Conservation (phyloP, 2,888 invertebrate species). For the Podabrus alpinus region DNA sequence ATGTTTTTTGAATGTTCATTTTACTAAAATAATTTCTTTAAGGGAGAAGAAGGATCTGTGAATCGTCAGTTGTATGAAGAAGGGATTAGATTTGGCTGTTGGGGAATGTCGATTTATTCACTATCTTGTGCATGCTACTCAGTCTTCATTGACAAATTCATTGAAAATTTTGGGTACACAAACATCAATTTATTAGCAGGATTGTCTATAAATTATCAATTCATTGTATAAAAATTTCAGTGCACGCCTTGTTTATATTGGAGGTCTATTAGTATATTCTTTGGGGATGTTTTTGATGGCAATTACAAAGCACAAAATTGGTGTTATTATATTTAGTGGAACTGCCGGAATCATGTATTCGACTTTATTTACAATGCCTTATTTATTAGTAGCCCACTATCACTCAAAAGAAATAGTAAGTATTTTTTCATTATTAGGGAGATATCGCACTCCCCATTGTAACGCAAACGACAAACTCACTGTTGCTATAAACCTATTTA, state of each 20-base stretch:
- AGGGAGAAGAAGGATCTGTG: slow-evolving; percentile 71
- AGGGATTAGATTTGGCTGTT: slow-evolving; percentile 93
- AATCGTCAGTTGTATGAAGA: slow-evolving; percentile 77
- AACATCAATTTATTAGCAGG: not conserved
- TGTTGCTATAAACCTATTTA: too few species aligned
- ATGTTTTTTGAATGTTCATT: slow-evolving; percentile 17
- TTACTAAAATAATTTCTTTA: slow-evolving; percentile 47
- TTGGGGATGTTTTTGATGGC: slow-evolving; percentile 89
- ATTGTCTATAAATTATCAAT: not conserved
- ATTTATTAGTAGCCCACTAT: slow-evolving; percentile 90
- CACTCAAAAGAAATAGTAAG: slow-evolving; percentile 88
- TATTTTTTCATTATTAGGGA: slow-evolving; percentile 12
- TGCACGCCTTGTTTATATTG: slow-evolving; percentile 84
- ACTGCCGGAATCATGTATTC: slow-evolving; percentile 97
- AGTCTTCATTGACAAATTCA: slow-evolving; percentile 82
- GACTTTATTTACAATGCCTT: slow-evolving; percentile 96
- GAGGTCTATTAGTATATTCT: slow-evolving; percentile 86
- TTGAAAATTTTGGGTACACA: slow-evolving; percentile 69
- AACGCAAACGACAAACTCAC: too few species aligned
- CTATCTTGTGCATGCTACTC: slow-evolving; percentile 95
- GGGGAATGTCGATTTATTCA: slow-evolving; percentile 96
- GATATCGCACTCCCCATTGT: too few species aligned
- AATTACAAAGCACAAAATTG: slow-evolving; percentile 71
- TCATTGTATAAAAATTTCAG: slow-evolving; percentile 56
- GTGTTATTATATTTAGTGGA: slow-evolving; percentile 88